Conservation (phyloP, 2,113 vertebrate genomes). For the Indicator maculatus region DNA sequence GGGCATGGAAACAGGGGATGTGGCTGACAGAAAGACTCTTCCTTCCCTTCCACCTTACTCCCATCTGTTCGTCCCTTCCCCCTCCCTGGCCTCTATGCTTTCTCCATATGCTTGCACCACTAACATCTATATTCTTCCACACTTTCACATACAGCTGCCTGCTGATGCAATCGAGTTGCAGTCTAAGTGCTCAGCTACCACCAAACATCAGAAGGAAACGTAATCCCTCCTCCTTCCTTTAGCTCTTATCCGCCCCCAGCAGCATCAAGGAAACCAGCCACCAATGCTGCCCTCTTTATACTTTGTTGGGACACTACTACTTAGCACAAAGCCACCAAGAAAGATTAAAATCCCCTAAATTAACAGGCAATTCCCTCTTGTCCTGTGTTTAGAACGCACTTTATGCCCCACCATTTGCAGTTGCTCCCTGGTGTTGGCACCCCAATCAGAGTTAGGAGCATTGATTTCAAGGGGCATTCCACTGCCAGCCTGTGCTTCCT, state of each 20-base stretch:
- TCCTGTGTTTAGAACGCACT: neutral
- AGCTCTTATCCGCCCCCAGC: neutral
- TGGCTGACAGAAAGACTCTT: neutral
- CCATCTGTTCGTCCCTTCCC: neutral
- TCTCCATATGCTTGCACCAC: neutral
- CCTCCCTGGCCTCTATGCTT: neutral
- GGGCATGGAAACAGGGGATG: neutral
- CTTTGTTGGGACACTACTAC: neutral
- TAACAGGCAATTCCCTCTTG: rapidly evolving
- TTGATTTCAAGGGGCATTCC: neutral
- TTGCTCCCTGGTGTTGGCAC: neutral
- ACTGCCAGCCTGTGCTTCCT: neutral
- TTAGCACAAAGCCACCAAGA: neutral
- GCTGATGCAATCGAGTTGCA: neutral
- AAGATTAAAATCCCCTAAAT: neutral
- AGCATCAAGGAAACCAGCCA: neutral
- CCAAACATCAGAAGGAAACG: neutral
- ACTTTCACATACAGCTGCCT: neutral
- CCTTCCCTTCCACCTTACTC: neutral
- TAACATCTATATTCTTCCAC: neutral
- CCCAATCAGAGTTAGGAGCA: neutral
- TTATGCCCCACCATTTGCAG: neutral
- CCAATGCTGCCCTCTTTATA: neutral
- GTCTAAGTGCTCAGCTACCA: neutral
- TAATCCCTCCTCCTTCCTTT: neutral